Evolutionary conservation across 2,888 invertebrate genomes (phyloP).

Genomic region (Apotomis turbidana): DNA sequence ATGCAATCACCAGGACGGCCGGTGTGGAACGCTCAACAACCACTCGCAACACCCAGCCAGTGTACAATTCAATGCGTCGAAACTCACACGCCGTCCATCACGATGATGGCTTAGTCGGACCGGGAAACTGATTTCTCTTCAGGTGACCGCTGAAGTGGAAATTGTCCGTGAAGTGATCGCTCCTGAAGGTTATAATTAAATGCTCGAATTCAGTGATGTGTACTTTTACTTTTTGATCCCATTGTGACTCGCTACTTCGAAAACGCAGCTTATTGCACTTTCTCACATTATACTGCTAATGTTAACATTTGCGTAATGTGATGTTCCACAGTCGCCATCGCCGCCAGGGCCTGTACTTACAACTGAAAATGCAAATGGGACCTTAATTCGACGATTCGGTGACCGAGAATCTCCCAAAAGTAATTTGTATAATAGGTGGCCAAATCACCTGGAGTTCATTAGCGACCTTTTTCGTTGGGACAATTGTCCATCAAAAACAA

Average conservation of each 20-base stretch:
- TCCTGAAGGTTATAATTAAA: constrained; percentile 72
- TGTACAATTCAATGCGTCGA: constrained; percentile 81
- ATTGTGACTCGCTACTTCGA: constrained; percentile 33
- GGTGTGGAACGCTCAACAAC: constrained; percentile 79
- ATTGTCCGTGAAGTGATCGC: constrained; percentile 58
- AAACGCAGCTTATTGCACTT: constrained; percentile 39
- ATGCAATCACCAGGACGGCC: constrained; percentile 83
- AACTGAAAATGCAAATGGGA: constrained; percentile 41
- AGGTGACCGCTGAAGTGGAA: constrained; percentile 67
- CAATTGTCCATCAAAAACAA: constrained; percentile 76
- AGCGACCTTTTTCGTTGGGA: constrained; percentile 69
- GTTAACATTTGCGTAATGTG: constrained; percentile 40
- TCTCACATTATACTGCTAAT: constrained; percentile 42
- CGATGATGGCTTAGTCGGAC: constrained; percentile 78
- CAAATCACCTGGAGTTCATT: constrained; percentile 61
- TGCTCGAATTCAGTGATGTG: constrained; percentile 75
- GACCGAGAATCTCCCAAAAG: constrained; percentile 52
- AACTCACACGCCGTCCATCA: constrained; percentile 82
- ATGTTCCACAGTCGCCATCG: constrained; percentile 40
- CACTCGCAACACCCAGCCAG: constrained; percentile 79
- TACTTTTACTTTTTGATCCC: constrained; percentile 60
- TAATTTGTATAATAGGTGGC: constrained; percentile 51
- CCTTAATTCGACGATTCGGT: constrained; percentile 44
- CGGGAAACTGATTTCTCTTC: constrained; percentile 78
- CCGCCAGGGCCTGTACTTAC: constrained; percentile 37